A percentile compares a stretch with the other conserved stretches of the same genome.
Conservation (phyloP, 2,888 invertebrate species). For the Pollenia amentaria region DNA sequence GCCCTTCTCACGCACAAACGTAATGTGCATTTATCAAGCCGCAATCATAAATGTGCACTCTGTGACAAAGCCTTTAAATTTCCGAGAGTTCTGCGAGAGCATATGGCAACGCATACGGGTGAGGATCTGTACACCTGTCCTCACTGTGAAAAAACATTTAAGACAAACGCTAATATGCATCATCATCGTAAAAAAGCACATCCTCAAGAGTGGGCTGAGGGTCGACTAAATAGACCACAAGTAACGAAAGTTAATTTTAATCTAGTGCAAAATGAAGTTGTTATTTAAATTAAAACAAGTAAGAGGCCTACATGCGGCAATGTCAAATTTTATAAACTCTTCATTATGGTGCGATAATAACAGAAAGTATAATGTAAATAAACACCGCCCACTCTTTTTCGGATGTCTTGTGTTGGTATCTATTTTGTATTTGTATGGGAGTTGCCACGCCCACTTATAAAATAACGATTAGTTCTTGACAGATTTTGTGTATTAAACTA, state of each 20-base stretch:
- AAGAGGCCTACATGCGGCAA: no score
- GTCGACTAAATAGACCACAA: constrained; percentile 67
- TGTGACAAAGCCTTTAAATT: constrained; percentile 77
- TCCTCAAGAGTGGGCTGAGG: constrained; percentile 77
- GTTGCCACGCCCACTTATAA: no score
- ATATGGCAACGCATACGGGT: constrained; percentile 78
- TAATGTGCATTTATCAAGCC: constrained; percentile 75
- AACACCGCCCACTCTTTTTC: no score
- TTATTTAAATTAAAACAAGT: constrained; percentile 58
- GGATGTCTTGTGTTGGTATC: no score
- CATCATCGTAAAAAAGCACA: constrained; percentile 78
- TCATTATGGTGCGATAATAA: neutral
- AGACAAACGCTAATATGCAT: constrained; percentile 78
- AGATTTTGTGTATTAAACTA: no score
- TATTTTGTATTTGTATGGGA: no score
- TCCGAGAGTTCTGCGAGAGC: constrained; percentile 75
- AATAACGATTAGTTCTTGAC: no score
- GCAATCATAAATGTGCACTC: constrained; percentile 75
- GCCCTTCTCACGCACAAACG: constrained; percentile 76
- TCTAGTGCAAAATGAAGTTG: constrained; percentile 71
- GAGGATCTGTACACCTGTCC: constrained; percentile 77
- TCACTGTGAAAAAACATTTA: constrained; percentile 78
- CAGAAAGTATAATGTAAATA: no score
- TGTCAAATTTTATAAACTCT: no score
- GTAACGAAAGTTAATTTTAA: constrained; percentile 68